Evolutionary conservation across 1,140 invertebrate genomes (phyloP).

Genomic region (Hylyphantes graminicola): DNA sequence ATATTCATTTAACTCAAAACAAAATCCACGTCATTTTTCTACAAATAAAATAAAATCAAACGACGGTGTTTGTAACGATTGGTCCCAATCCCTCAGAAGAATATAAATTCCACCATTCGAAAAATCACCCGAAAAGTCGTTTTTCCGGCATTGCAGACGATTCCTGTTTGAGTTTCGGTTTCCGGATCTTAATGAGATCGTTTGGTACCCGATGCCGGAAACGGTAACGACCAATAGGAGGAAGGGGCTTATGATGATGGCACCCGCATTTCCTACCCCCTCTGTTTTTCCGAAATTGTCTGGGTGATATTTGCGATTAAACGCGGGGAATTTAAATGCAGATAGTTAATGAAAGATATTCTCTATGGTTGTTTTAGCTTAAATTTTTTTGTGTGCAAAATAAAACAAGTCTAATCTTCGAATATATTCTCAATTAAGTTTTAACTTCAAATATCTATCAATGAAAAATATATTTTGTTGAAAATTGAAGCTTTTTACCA

Average conservation of each 20-base stretch:
- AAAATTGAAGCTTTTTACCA: no score
- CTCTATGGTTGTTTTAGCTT: no score
- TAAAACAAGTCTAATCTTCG: no score
- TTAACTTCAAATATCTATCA: no score
- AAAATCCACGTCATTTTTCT: no score
- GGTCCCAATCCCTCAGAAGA: conserved; percentile 30
- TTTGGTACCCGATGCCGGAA: conserved; percentile 54
- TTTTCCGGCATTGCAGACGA: conserved; percentile 27
- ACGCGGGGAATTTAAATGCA: no score
- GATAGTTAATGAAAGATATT: no score
- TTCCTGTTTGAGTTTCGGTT: conserved; percentile 57
- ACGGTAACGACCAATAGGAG: conserved; percentile 58
- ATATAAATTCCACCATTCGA: conserved; percentile 47
- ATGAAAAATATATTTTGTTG: no score
- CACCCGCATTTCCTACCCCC: conserved; percentile 23
- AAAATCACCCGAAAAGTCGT: conserved; percentile 13
- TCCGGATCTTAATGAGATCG: conserved; percentile 60
- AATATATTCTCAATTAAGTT: no score
- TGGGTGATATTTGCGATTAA: neutral
- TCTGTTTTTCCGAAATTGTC: neutral
- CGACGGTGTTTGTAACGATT: conserved; percentile 52
- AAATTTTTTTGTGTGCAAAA: no score
- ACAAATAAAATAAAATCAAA: neutral
- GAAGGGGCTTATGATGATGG: conserved; percentile 43
- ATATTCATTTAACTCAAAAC: neutral